A percentile compares a stretch with the other conserved stretches of the same genome.
Evolutionary conservation across 2,888 invertebrate species (phyloP).

Genomic region (Thumatha senex): DNA sequence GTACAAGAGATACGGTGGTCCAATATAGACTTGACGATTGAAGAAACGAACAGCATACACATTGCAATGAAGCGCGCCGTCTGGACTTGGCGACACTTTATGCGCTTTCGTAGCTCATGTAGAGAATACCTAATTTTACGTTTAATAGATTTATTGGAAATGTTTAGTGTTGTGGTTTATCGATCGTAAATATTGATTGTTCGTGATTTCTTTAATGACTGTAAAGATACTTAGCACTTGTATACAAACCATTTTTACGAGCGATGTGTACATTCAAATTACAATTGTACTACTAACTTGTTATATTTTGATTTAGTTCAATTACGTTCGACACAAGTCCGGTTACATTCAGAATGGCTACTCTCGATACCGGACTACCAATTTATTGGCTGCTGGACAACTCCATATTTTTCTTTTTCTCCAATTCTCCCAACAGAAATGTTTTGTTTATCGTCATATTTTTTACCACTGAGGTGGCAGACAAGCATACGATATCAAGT

Average conservation of each 20-base stretch:
- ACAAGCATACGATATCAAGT: too few relatives aligned
- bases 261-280: not conserved
- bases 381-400: too few relatives aligned
- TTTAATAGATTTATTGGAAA: conserved; percentile 31
- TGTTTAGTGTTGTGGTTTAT: conserved; percentile 29
- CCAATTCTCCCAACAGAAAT: too few relatives aligned
- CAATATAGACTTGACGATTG: conserved; percentile 52
- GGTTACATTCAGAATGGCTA: too few relatives aligned
- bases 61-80: conserved; percentile 45
- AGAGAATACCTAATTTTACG: conserved; percentile 41
- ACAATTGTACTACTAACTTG: not conserved
- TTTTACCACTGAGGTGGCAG: too few relatives aligned
- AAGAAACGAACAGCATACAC: conserved; percentile 45
- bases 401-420: too few relatives aligned
- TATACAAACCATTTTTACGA: not conserved
- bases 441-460: too few relatives aligned
- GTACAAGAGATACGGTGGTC: conserved; percentile 46
- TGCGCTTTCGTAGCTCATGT: conserved; percentile 43
- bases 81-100: conserved; percentile 48
- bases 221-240: not conserved
- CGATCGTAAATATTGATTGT: conserved; percentile 18
- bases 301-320: too few relatives aligned
- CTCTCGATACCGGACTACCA: too few relatives aligned
- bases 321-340: too few relatives aligned
- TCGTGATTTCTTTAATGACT: conserved; percentile 9